Evolutionary conservation across 1,140 invertebrate genomes (phyloP).

Genomic region (Danaus plexippus): DNA sequence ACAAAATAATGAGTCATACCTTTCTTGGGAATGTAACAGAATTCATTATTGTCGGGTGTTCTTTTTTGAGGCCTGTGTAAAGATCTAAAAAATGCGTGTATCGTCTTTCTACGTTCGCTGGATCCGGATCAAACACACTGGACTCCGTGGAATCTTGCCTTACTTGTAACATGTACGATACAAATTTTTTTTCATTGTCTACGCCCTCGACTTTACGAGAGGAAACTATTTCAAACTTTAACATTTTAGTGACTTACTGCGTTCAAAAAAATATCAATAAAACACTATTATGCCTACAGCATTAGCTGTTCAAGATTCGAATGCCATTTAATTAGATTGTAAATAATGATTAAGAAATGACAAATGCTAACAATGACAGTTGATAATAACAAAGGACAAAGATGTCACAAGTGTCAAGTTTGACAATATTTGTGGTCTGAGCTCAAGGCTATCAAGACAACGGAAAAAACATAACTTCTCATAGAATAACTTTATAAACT

Average conservation of each 20-base stretch:
- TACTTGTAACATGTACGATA: slow-evolving; percentile 76
- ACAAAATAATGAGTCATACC: slow-evolving; percentile 45
- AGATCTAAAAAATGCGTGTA: slow-evolving; percentile 84
- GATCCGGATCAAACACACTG: slow-evolving; percentile 69
- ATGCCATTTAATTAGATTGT: too few species aligned
- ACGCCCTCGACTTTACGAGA: slow-evolving; percentile 53
- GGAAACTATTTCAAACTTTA: slow-evolving; percentile 64
- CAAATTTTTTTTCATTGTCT: slow-evolving; percentile 74
- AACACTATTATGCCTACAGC: too few species aligned
- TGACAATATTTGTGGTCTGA: too few species aligned
- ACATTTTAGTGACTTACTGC: slow-evolving; percentile 30
- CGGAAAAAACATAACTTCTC: too few species aligned
- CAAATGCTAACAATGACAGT: too few species aligned
- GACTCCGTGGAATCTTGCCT: slow-evolving; percentile 65
- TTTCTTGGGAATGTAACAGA: slow-evolving; percentile 81
- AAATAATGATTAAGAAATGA: too few species aligned
- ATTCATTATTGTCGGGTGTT: slow-evolving; percentile 73
- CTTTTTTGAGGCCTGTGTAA: slow-evolving; percentile 75
- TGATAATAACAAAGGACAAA: too few species aligned
- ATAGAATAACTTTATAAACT: too few species aligned
- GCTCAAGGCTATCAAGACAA: too few species aligned
- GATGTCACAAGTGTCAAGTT: too few species aligned
- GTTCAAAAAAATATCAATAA: too few species aligned
- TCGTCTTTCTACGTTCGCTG: slow-evolving; percentile 78
- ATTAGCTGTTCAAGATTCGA: too few species aligned